phyloP scores from a whole-genome alignment of 2,113 vertebrate genomes.

The Apteryx owenii region DNA sequence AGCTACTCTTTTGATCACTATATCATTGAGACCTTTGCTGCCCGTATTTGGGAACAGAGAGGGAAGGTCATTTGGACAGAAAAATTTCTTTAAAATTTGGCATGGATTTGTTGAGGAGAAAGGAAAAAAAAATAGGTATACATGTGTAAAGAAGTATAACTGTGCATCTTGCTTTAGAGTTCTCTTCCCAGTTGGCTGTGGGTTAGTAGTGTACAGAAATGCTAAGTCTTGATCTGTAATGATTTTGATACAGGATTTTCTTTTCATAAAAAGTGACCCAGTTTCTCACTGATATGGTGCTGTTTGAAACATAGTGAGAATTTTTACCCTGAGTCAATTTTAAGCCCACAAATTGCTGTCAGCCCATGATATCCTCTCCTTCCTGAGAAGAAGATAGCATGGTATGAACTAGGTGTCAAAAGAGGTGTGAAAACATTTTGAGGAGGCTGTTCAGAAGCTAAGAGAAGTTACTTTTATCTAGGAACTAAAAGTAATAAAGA shows the following conservation, averaged over 20 bases:
- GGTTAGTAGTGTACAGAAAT: background rate
- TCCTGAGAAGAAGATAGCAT: background rate
- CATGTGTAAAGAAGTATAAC: background rate
- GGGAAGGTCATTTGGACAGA: background rate
- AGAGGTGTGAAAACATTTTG: conserved; percentile 31
- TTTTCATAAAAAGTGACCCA: background rate
- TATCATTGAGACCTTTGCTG: background rate
- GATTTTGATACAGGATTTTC: background rate
- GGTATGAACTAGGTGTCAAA: background rate
- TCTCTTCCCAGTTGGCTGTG: background rate
- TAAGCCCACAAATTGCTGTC: conserved; percentile 2
- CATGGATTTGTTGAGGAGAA: background rate
- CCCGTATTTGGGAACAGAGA: background rate
- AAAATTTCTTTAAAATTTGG: background rate
- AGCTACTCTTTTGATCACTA: background rate
- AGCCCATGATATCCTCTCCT: background rate
- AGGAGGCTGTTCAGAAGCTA: background rate
- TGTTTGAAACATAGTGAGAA: background rate
- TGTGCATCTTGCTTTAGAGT: background rate
- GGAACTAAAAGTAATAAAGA: background rate
- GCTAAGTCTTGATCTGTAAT: background rate
- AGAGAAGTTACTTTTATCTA: background rate
- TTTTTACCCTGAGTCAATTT: background rate
- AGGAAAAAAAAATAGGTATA: background rate
- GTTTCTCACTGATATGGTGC: background rate